Evolutionary conservation across 2,888 invertebrate genomes (phyloP).

Genomic region (Oligia latruncula): DNA sequence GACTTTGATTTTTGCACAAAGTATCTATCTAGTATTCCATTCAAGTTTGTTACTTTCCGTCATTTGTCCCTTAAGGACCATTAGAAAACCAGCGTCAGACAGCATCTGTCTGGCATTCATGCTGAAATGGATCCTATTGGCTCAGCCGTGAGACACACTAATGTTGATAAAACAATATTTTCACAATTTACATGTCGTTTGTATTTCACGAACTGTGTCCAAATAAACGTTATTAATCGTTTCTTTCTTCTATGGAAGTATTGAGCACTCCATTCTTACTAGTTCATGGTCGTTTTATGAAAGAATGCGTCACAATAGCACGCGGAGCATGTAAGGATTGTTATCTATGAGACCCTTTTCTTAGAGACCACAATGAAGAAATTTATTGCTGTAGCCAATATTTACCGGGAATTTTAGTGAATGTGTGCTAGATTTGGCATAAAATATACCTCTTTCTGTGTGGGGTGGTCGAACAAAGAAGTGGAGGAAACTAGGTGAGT

Average conservation of each 20-base stretch:
- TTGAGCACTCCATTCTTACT: slow-evolving; percentile 14
- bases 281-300: slow-evolving; percentile 21
- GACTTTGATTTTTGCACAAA: neutral
- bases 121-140: neutral
- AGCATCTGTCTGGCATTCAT: neutral
- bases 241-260: neutral
- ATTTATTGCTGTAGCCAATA: slow-evolving; percentile 50
- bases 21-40: neutral
- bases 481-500: neutral
- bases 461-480: neutral
- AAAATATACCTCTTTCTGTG: slow-evolving; percentile 7
- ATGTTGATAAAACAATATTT: neutral
- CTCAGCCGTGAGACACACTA: neutral
- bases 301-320: slow-evolving; percentile 53
- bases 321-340: slow-evolving; percentile 40
- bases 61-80: neutral
- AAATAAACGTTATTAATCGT: neutral
- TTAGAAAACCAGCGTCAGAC: neutral
- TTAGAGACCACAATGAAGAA: slow-evolving; percentile 39
- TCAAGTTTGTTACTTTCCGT: neutral
- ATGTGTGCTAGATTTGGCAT: slow-evolving; percentile 25
- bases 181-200: neutral
- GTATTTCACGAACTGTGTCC: neutral
- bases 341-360: slow-evolving; percentile 49
- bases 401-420: slow-evolving; percentile 48